Evolutionary conservation across 2,888 invertebrate genomes (phyloP), one percentile per base, ranked within the genome.

Genomic region (Pammene aurita): DNA sequence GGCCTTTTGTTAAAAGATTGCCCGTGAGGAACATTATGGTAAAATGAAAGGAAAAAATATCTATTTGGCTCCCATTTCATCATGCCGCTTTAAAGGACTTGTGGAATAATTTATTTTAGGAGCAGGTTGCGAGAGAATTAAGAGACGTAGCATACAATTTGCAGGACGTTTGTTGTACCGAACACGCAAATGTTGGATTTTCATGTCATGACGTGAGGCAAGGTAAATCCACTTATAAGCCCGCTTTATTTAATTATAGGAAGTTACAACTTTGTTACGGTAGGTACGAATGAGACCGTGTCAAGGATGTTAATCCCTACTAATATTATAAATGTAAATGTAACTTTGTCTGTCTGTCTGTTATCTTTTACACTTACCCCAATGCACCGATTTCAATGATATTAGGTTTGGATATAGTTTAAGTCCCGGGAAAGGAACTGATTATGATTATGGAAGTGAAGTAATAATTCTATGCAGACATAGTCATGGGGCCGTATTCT

Each of bases 11-110:
- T 69, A 64, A 69, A 18, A 69, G 63, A 68, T 68, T 68, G 67
- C 67, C 67, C 57, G 67, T 63, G 68, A 68, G 68, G 63, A 64
- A 69, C 68, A 69, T 69, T 64, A 69, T 68, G 67, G 57, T 57
- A 63, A 68, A 68, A 63, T 68, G 67, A 68, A 68, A 35, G 57
- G 26, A 57, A 68, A 57, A 63, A 68, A 68, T 63, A 62, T 67
- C 60, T 63, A 68, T 68, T 63, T 63, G 34, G 62, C 50, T 50
- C 35, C 50, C 67, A 52, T 68, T 68, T 57, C 57, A 63, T 56
- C 67, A 57, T 68, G 34, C 35, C 50, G 56, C 44, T 54, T 52
- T 67, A 63, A 57, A 63, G 50, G 62, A 13, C 63, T 61, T 52
- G 50, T 50, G 63, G 63, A 68, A 68, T 68, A 68, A 63, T 63